Base-by-base conservation (phyloP, 2,113 vertebrate species). In the Eretmochelys imbricata region DNA sequence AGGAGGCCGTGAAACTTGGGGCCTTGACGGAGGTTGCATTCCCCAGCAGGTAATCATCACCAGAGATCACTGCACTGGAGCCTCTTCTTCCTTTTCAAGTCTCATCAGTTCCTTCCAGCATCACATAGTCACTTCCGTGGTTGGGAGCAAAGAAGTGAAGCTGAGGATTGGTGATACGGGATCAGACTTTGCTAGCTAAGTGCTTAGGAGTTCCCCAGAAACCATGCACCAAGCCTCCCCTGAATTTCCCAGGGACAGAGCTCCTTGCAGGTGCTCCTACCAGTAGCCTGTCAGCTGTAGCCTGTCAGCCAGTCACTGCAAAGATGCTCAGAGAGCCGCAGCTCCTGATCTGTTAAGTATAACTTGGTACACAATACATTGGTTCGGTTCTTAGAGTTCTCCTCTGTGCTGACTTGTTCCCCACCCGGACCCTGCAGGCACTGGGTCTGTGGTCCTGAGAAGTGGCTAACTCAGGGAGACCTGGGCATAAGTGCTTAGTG, bases 1-100 rank as follows among this genome's bases (percentile, higher is more conserved):
- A 24, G 93, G 69, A 31, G 17, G 96, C 93, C 0, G 93, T 97
- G 62, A 87, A 91, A 79, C 96, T 99, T 0, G 98, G 98, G 53
- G 93, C 96, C 0, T 93, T 99, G 81, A 97, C 95, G 0, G 98
- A 99, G 92, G 97, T 99, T 5, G 75, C 97, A 83, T 95, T 99
- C 20, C 98, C 98, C n/a, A 98, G 98, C 97, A 98, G 98, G 98
- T 99, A 97, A 96, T 16, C 27, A 69, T 0, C 1, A 46, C 48
- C 46, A 25, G 0, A 0, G 42, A 31, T 0, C 0, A 2, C 16
- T 62, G 16, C 48, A n/a, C 49, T 10, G 55, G 0, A 3, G 11
- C 8, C 12, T 2, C 0, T 12, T 35, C 35, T 51, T 35, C 50
- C 29, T 11, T 76, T 54, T 49, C 35, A 3, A 2, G 14, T 53